Base-by-base conservation (phyloP, 2,797 vertebrate genomes). In the Gambelia wislizenii region DNA sequence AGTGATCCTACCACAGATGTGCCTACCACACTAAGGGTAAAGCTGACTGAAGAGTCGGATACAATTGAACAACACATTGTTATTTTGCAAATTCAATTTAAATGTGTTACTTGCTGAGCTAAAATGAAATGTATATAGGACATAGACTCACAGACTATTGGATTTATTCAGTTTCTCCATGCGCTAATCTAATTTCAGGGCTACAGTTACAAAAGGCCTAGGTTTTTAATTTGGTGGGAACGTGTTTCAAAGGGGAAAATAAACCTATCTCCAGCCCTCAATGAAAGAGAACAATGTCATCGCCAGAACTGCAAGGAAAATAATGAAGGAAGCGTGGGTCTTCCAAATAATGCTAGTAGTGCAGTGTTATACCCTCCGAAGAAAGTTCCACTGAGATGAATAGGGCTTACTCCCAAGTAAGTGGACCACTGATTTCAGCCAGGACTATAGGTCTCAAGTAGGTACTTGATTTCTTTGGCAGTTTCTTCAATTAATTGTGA, bases 141-240 rank as follows among this genome's bases (percentile, higher is more conserved):
- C 14, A 54, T 3, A 39, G 12, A n/a, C 22, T 56, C 56, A n/a
- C n/a, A 74, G n/a, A 69, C n/a, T 36, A 54, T 39, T 36, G 33
- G 47, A 33, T 56, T 83, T 72, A 69, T 61, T 42, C 42, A 67
- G 25, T 39, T 39, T 89, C 44, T 56, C 27, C 61, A 49, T 67
- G 18, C 2, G 39, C 27, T 67, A 42, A 59, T 82, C 79, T 47
- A 54, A 84, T 70, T 84, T 56, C 22, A 84, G 59, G 12, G 20
- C 2, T 22, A 54, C 56, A 42, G n/a, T 54, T 79, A 56, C 7
- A 39, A 70, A n/a, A 27, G 56, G 30, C 18, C 36, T 16, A 22
- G 47, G 87, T 49, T 30, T 78, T 84, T 39, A 77, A 61, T 84
- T 61, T 89, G 74, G 47, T 44, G 36, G 74, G 27, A 69, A 44